phyloP scores from a whole-genome alignment of 2,113 vertebrate genomes.

The Cyanoramphus novaezelandiae region DNA sequence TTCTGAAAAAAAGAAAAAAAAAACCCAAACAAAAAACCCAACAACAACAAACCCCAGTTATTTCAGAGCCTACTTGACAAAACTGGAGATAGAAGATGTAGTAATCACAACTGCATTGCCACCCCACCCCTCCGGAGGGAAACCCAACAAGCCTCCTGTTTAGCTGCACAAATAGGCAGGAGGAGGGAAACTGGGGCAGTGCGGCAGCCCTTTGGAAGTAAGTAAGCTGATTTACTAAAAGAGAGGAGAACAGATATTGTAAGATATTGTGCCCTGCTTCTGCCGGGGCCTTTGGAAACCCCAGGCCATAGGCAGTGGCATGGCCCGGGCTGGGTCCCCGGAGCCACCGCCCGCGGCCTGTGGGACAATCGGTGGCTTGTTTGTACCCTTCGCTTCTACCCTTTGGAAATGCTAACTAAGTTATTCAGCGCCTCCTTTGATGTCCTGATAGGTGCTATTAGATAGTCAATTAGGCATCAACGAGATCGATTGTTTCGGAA shows the following conservation, averaged over 20 bases:
- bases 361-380: conserved; percentile 40
- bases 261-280: not conserved
- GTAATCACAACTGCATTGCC: not conserved
- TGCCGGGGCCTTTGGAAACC: not conserved
- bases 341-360: not conserved
- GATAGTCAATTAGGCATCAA: conserved; percentile 68
- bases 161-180: not conserved
- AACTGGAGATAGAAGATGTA: not conserved
- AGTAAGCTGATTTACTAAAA: not conserved
- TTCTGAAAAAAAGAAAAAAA: not conserved
- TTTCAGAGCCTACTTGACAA: not conserved
- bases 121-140: fast-evolving
- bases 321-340: not conserved
- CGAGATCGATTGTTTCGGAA: conserved; percentile 60
- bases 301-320: not conserved
- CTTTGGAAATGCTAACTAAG: conserved; percentile 69
- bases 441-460: conserved; percentile 66
- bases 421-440: conserved; percentile 64
- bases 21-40: too few relatives aligned
- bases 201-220: not conserved
- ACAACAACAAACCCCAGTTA: not conserved
- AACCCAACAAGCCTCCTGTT: fast-evolving
- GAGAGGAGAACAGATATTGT: too few relatives aligned
- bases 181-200: not conserved
- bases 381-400: conserved; percentile 38